phyloP scores from a whole-genome alignment of 23 tunicate genomes.

The Ascidia mentula region DNA sequence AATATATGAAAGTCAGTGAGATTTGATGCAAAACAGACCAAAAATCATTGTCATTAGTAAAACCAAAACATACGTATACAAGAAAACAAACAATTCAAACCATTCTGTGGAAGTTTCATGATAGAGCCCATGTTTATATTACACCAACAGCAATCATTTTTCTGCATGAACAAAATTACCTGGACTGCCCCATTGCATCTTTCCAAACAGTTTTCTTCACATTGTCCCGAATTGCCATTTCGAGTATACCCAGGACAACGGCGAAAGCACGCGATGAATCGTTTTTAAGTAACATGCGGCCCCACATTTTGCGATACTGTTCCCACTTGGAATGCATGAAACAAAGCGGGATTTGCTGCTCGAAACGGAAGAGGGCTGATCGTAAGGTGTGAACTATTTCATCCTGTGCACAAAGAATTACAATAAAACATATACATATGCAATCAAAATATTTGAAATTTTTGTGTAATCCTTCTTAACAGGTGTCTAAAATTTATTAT shows the following conservation, averaged over 20 bases:
- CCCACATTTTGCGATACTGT: slow-evolving; percentile 92
- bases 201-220: slow-evolving; percentile 73
- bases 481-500: background rate
- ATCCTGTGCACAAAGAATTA: slow-evolving; percentile 41
- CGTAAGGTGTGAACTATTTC: slow-evolving; percentile 71
- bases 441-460: background rate
- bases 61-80: too few species aligned
- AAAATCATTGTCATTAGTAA: too few species aligned
- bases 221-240: slow-evolving; percentile 77
- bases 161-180: too few species aligned
- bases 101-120: too few species aligned
- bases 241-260: slow-evolving; percentile 83
- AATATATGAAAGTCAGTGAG: too few species aligned
- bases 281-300: slow-evolving; percentile 55
- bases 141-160: too few species aligned
- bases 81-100: too few species aligned
- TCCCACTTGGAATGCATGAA: slow-evolving; percentile 93
- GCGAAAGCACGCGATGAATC: slow-evolving; percentile 76
- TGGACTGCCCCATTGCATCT: slow-evolving; percentile 61
- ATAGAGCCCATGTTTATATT: too few species aligned
- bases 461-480: background rate
- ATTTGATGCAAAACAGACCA: too few species aligned
- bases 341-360: slow-evolving; percentile 88
- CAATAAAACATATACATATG: too few species aligned
- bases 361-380: slow-evolving; percentile 53